Evolutionary conservation across 2,797 vertebrate species (phyloP).

Genomic region (Peromyscus attwateri): DNA sequence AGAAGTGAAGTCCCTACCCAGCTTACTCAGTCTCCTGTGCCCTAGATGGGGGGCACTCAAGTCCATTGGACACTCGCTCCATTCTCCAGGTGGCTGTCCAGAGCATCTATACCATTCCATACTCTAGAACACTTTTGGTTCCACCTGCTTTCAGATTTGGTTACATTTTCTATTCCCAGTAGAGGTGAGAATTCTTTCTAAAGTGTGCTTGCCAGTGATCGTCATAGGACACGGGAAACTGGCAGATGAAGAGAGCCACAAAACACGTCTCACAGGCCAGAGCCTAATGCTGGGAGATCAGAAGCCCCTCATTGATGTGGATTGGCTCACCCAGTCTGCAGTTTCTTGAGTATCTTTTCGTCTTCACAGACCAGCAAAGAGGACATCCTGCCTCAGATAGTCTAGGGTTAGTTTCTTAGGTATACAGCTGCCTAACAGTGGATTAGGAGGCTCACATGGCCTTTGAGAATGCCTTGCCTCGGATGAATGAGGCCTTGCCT

Average conservation of each 20-base stretch:
- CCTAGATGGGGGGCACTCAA: fast-evolving
- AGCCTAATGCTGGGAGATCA: neutral
- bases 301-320: neutral
- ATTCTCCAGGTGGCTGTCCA: neutral
- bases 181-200: neutral
- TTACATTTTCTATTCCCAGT: neutral
- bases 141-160: neutral
- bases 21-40: neutral
- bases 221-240: fast-evolving
- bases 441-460: conserved; percentile 72
- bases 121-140: neutral
- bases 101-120: neutral
- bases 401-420: neutral
- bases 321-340: neutral
- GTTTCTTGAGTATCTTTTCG: neutral
- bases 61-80: neutral
- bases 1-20: neutral
- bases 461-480: conserved; percentile 68
- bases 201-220: neutral
- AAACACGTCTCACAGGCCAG: neutral
- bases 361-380: neutral
- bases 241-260: neutral
- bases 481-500: conserved; percentile 68
- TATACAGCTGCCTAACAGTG: conserved; percentile 32
- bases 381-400: neutral